These are phyloP conservation scores for Etheostoma nigrum DNA, from an alignment of 2,797 vertebrate species.

Conservation along the genomic window DNA sequence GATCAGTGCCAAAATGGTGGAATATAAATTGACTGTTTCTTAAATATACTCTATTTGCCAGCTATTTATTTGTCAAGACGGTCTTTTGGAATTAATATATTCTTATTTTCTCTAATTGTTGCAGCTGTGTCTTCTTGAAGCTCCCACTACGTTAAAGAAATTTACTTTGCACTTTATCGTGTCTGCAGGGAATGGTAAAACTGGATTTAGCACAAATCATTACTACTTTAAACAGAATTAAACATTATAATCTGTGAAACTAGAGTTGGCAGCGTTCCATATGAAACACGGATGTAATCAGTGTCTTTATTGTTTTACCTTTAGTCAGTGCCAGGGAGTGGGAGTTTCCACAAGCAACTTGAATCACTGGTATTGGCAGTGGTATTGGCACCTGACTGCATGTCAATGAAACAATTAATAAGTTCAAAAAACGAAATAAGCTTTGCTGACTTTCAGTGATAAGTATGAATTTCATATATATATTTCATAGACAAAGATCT, in stretches of 20 bases:
- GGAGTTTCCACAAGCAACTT: constrained; percentile 92
- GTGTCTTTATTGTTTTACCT: constrained; percentile 80
- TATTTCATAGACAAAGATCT: constrained; percentile 26
- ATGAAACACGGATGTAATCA: not conserved
- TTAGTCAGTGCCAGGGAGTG: constrained; percentile 92
- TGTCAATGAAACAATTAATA: constrained; percentile 9
- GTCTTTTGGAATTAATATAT: not conserved
- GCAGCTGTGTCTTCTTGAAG: not conserved
- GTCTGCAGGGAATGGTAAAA: not conserved
- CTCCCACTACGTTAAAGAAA: not conserved
- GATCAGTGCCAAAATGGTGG: not conserved
- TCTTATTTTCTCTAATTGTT: not conserved
- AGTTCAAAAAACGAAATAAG: not conserved
- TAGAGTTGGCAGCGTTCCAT: not conserved
- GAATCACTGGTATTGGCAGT: constrained; percentile 85
- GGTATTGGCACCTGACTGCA: constrained; percentile 60
- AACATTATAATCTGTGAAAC: not conserved
- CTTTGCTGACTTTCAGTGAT: not conserved
- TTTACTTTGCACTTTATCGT: not conserved
- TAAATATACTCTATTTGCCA: not conserved
- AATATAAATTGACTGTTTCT: not conserved
- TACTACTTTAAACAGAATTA: not conserved
- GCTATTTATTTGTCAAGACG: not conserved
- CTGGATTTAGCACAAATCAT: not conserved
- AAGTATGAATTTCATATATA: not conserved